Base-by-base conservation (phyloP, 2,888 invertebrate species). In the Mayetiola destructor region DNA sequence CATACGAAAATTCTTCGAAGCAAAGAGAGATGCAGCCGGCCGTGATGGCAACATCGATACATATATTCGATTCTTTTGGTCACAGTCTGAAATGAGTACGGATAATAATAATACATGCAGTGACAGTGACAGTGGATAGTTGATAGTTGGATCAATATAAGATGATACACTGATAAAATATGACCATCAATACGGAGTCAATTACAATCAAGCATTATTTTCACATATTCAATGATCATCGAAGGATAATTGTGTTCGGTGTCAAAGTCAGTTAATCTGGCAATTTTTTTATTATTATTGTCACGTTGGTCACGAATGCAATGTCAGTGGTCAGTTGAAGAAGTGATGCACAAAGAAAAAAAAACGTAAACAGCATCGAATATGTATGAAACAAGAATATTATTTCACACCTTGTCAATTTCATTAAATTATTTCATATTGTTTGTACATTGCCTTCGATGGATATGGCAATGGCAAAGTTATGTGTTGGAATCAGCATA, bases 141-240 rank as follows among this genome's bases (percentile, higher is more conserved):
- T n/a, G n/a, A n/a, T n/a, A n/a, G n/a, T n/a, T n/a, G n/a, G n/a
- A n/a, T n/a, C n/a, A n/a, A n/a, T n/a, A n/a, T n/a, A n/a, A n/a
- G n/a, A n/a, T n/a, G n/a, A n/a, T 48, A 27, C 48, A 48, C 48
- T n/a, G 48, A 48, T 48, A 48, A 48, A 48, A 27, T 48, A 48
- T 48, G 48, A 48, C n/a, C 48, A 48, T 48, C 48, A 48, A 48
- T 48, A 48, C 48, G 48, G 48, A 48, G 48, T 48, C 48, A 48
- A 48, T 48, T 48, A 48, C 48, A 48, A 48, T 48, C 48, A 48
- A 48, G 48, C 48, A 48, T 48, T 48, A 48, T 48, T 48, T 48
- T 48, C 48, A 48, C 27, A 48, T 48, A 48, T 27, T 23, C 23
- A 27, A 48, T 48, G 48, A n/a, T n/a, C n/a, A n/a, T n/a, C n/a